phyloP scores from a whole-genome alignment of 2,113 vertebrate species.

The Tyto alba region DNA sequence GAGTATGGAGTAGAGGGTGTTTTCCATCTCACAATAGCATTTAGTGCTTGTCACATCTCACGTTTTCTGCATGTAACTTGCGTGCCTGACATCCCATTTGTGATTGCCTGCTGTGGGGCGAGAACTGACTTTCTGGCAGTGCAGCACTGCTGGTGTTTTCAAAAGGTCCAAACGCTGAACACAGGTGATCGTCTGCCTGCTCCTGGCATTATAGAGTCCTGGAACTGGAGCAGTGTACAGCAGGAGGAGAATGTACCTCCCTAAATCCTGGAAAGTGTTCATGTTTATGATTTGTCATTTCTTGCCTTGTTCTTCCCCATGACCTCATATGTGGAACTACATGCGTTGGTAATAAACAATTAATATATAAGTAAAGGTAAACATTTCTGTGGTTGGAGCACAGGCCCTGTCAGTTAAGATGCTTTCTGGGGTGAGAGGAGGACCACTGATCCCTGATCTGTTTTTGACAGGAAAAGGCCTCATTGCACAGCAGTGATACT shows the following conservation, averaged over 20 bases:
- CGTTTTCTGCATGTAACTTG: background rate
- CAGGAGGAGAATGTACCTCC: background rate
- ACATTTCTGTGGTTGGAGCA: background rate
- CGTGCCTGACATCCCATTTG: background rate
- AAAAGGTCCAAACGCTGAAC: background rate
- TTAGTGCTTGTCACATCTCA: background rate
- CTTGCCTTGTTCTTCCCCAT: background rate
- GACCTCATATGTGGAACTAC: background rate
- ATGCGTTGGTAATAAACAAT: background rate
- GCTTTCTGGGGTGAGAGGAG: background rate
- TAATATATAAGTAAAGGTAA: background rate
- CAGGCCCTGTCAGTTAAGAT: background rate
- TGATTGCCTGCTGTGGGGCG: background rate
- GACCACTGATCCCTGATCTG: background rate
- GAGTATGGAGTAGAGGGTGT: background rate
- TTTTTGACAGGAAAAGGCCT: background rate
- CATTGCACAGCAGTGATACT: background rate
- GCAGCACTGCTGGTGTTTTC: background rate
- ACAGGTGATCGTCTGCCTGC: background rate
- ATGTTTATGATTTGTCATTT: background rate
- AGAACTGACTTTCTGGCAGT: background rate
- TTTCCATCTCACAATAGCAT: background rate
- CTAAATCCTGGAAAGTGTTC: background rate
- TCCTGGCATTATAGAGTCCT: background rate
- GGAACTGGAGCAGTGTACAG: background rate